These are phyloP conservation scores for Drosophila meridionalis DNA, from an alignment of 2,888 invertebrate species.

Conservation along the genomic window DNA sequence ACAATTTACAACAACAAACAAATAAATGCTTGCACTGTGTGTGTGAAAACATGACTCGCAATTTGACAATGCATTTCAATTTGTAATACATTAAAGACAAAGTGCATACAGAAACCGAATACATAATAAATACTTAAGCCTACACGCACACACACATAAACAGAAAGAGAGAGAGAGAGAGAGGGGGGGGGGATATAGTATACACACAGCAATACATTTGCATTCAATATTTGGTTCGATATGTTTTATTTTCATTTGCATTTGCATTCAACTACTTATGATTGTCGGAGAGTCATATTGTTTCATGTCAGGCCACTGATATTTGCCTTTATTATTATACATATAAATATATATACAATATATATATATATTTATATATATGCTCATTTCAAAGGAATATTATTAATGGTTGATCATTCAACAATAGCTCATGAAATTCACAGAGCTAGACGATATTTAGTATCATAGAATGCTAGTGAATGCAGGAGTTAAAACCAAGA, in stretches of 20 bases:
- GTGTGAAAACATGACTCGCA: slow-evolving; percentile 36
- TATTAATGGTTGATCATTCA: too few relatives aligned
- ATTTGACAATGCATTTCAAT: slow-evolving; percentile 74
- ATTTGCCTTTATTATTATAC: background rate
- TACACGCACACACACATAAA: background rate
- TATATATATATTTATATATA: background rate
- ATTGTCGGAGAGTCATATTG: background rate
- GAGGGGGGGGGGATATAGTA: too few relatives aligned
- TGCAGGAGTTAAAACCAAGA: too few relatives aligned
- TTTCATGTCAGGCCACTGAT: slow-evolving; percentile 1
- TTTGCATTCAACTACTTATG: slow-evolving; percentile 13
- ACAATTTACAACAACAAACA: slow-evolving; percentile 26
- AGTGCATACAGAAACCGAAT: slow-evolving; percentile 53
- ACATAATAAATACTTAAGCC: slow-evolving; percentile 47
- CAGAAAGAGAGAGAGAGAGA: background rate
- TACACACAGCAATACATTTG: background rate
- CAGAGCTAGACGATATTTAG: too few relatives aligned
- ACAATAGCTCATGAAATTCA: too few relatives aligned
- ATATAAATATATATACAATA: background rate
- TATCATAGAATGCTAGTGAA: too few relatives aligned
- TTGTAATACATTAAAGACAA: slow-evolving; percentile 67
- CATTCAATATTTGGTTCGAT: slow-evolving; percentile 8
- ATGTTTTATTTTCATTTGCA: slow-evolving; percentile 16
- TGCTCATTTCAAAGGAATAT: background rate
- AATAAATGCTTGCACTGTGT: slow-evolving; percentile 44